Evolutionary conservation across 2,113 vertebrate genomes (phyloP), one percentile per base, ranked within the genome.

Genomic region (Regulus satrapa): DNA sequence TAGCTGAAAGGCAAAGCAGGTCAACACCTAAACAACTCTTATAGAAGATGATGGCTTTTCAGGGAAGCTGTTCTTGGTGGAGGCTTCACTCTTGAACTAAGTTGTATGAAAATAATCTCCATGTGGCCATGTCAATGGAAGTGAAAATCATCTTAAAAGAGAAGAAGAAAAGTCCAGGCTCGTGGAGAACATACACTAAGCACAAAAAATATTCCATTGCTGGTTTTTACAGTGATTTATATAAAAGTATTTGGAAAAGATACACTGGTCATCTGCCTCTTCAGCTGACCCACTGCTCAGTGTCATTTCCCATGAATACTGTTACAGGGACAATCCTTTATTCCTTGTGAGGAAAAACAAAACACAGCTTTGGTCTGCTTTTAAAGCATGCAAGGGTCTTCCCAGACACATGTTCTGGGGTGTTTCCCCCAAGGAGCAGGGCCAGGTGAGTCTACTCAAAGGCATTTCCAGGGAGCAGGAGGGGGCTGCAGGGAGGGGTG

Each of bases 121-220:
- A 1, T 2, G 0, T 13, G 59, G 45, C 56, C 25, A 9, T 1
- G 2, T 8, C 72, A 54, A 3, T 16, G 19, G 5, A 45, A 85
- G 67, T 36, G 45, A 64, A 91, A 83, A 26, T 5, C 19, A n/a
- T 17, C 6, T 20, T 9, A 4, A 18, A 46, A 18, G 23, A 64
- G 29, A 52, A 61, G 48, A 25, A 46, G 71, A 71, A 58, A 48
- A 48, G n/a, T 3, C 38, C 36, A 14, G 34, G 36, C 48, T 78
- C 26, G 49, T 58, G 28, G 51, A 67, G 21, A 31, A 8, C 3
- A 1, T 7, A 10, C 16, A 21, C 51, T 49, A 29, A 64, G 13
- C 24, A 18, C 63, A 64, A 26, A 59, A 52, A 51, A n/a, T n/a
- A n/a, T n/a, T n/a, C n/a, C 23, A 72, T 23, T 66, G 24, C 63